phyloP scores from a whole-genome alignment of 2,888 invertebrate genomes.

The Sinotaia quadrata region DNA sequence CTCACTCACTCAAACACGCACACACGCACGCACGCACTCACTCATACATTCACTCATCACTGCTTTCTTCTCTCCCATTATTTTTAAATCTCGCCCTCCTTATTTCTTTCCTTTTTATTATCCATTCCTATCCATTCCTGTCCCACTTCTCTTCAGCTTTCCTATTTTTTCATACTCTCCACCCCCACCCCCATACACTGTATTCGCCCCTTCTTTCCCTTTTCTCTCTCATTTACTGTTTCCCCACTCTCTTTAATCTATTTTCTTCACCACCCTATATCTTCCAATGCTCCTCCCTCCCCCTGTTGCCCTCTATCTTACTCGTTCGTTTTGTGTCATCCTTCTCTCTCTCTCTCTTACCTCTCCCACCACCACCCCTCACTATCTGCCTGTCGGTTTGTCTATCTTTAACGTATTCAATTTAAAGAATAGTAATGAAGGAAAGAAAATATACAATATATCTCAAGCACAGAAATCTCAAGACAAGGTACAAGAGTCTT shows the following conservation, averaged over 20 bases:
- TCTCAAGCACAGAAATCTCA: too few relatives aligned
- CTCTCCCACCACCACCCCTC: too few relatives aligned
- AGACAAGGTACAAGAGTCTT: too few relatives aligned
- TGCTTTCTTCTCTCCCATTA: background rate
- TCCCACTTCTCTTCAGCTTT: background rate
- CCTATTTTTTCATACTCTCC: background rate
- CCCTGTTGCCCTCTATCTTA: background rate
- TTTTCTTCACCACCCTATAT: background rate
- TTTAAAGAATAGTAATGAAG: too few relatives aligned
- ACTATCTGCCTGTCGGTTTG: too few relatives aligned
- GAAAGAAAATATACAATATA: too few relatives aligned
- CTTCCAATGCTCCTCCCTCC: background rate
- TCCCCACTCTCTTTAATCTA: background rate
- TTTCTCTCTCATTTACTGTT: background rate
- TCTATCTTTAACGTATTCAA: too few relatives aligned
- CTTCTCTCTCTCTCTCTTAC: too few relatives aligned
- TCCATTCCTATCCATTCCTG: background rate
- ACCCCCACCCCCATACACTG: background rate
- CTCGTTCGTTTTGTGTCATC: background rate
- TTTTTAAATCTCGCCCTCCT: background rate
- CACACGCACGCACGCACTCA: constrained; percentile 17
- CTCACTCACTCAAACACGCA: too few relatives aligned
- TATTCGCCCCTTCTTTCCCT: background rate
- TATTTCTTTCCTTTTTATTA: background rate
- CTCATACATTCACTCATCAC: constrained; percentile 16